These are phyloP conservation scores for Cynodonichthys magdalenae DNA, from an alignment of 2,797 vertebrate species.

Conservation along the genomic window DNA sequence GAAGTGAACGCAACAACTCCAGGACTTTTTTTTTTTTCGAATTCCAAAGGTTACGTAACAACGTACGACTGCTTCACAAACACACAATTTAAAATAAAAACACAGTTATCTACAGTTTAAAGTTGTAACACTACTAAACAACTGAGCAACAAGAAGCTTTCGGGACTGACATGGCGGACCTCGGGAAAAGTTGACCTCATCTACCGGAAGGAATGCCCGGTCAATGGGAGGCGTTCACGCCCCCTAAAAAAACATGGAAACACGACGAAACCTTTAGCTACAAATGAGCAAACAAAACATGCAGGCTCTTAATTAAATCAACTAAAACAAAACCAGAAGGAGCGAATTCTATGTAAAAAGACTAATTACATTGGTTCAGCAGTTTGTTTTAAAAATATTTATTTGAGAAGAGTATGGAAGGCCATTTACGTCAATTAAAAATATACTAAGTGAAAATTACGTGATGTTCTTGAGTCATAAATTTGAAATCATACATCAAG, in stretches of 20 bases:
- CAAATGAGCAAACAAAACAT: neutral
- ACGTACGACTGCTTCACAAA: neutral
- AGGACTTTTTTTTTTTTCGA: neutral
- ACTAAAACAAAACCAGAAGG: too few relatives aligned
- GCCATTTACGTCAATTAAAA: too few relatives aligned
- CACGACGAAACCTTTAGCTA: fast-evolving
- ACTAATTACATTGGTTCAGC: too few relatives aligned
- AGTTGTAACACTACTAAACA: constrained; percentile 40
- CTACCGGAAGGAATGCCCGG: constrained; percentile 77
- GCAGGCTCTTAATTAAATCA: neutral
- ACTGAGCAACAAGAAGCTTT: constrained; percentile 67
- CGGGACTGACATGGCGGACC: constrained; percentile 81
- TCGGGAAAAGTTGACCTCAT: constrained; percentile 78
- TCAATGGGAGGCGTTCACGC: constrained; percentile 53
- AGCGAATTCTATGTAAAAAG: too few relatives aligned
- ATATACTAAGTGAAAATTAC: too few relatives aligned
- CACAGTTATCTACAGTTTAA: neutral
- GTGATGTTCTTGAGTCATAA: too few relatives aligned
- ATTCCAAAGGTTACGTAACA: neutral
- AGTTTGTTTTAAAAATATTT: too few relatives aligned
- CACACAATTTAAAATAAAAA: neutral
- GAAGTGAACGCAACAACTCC: constrained; percentile 3
- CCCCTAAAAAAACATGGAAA: constrained; percentile 16
- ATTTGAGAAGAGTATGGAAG: too few relatives aligned
- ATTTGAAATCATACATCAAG: too few relatives aligned